Conservation (phyloP, 2,797 vertebrate genomes). For the Psittacula echo region DNA sequence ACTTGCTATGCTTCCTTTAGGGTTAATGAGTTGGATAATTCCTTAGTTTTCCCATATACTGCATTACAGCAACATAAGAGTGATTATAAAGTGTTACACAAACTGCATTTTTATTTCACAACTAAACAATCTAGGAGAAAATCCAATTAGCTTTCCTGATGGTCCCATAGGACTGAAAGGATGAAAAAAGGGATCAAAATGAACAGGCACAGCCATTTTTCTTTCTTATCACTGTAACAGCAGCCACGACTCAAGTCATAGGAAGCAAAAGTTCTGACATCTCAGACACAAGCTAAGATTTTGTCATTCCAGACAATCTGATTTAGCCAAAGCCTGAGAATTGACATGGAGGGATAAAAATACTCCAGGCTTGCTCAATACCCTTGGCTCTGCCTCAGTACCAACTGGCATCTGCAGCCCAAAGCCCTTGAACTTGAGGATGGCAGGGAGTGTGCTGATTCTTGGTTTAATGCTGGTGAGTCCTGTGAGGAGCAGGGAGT, state of each 20-base stretch:
- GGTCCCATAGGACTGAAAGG: background rate
- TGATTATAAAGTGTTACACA: background rate
- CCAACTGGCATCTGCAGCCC: background rate
- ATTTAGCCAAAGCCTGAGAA: background rate
- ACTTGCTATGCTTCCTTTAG: background rate
- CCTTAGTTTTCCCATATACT: background rate
- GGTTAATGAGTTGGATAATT: background rate
- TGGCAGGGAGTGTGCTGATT: background rate
- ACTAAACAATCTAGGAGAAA: background rate
- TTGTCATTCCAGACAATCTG: background rate
- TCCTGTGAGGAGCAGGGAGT: background rate
- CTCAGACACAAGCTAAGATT: background rate
- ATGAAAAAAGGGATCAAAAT: background rate
- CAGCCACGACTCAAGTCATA: background rate
- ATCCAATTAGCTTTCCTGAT: background rate
- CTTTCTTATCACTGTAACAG: background rate
- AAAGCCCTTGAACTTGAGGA: background rate
- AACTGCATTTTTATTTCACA: background rate
- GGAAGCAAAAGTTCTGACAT: background rate
- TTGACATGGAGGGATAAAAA: background rate
- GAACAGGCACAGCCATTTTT: background rate
- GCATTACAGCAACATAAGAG: background rate
- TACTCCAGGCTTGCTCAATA: background rate
- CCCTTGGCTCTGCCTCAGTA: background rate
- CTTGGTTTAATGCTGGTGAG: accelerated